phyloP scores from a whole-genome alignment of 2,797 vertebrate genomes.

The Salarias fasciatus region DNA sequence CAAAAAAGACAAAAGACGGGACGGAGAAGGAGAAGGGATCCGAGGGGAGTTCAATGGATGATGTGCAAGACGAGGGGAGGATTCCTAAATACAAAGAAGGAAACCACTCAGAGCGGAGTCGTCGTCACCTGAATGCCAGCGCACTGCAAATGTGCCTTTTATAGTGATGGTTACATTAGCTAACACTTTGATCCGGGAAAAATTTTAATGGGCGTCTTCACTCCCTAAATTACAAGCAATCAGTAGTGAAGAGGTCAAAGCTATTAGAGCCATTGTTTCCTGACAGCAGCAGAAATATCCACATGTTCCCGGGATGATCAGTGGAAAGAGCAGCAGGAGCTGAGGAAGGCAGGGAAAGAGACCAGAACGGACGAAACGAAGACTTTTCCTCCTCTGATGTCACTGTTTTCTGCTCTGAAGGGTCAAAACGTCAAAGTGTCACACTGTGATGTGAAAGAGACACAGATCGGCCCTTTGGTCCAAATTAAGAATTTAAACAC shows the following conservation, averaged over 20 bases:
- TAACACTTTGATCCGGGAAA: neutral
- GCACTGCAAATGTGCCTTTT: neutral
- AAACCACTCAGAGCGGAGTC: neutral
- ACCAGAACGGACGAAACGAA: too few species aligned
- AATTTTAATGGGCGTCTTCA: too few species aligned
- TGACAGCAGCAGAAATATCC: constrained; percentile 3
- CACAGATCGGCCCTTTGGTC: too few species aligned
- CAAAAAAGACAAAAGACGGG: too few species aligned
- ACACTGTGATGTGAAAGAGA: too few species aligned
- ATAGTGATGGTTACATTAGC: neutral
- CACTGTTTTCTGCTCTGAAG: too few species aligned
- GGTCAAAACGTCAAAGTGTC: too few species aligned
- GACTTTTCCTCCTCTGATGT: too few species aligned
- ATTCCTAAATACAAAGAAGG: neutral
- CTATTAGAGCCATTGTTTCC: constrained; percentile 8
- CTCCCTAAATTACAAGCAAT: constrained; percentile 15
- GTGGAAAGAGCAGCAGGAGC: neutral
- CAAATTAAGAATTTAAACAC: too few species aligned
- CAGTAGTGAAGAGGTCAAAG: constrained; percentile 30
- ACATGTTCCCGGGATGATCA: constrained; percentile 6
- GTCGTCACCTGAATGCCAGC: too few species aligned
- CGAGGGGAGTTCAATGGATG: neutral
- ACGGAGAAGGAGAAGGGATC: neutral
- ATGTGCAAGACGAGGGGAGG: neutral
- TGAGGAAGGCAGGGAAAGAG: constrained; percentile 2